Conservation (phyloP, 2,888 invertebrate genomes). For the Ptychoptera albimana region DNA sequence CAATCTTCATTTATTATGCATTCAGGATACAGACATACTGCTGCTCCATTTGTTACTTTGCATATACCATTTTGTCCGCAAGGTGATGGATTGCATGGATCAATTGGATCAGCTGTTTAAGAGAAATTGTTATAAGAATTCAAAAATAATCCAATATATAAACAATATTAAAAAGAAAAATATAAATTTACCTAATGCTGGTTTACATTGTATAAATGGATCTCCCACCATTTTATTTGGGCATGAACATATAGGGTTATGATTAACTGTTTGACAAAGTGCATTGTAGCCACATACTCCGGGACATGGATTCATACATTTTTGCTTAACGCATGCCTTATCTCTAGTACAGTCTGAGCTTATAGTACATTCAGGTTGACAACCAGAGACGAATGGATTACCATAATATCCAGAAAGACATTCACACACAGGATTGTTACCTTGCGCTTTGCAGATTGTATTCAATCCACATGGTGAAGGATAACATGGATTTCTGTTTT, state of each 20-base stretch:
- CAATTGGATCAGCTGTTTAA: constrained; percentile 29
- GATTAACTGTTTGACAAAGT: constrained; percentile 63
- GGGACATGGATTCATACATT: constrained; percentile 65
- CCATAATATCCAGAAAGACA: constrained; percentile 63
- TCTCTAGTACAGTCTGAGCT: constrained; percentile 64
- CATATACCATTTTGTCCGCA: constrained; percentile 74
- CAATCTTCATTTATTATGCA: constrained; percentile 83
- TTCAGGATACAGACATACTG: constrained; percentile 69
- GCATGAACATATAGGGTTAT: constrained; percentile 74
- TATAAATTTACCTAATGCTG: constrained; percentile 14
- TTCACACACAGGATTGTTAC: constrained; percentile 47
- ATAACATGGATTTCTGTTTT: constrained; percentile 37
- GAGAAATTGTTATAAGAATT: too few relatives aligned
- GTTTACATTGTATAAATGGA: constrained; percentile 56
- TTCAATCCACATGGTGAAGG: constrained; percentile 67
- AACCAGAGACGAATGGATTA: constrained; percentile 47
- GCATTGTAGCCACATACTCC: constrained; percentile 67
- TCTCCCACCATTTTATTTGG: constrained; percentile 56
- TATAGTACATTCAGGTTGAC: constrained; percentile 68
- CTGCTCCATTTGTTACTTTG: constrained; percentile 48
- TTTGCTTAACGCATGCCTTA: constrained; percentile 60
- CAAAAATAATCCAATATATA: too few relatives aligned
- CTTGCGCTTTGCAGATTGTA: constrained; percentile 45
- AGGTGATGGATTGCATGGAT: constrained; percentile 75
- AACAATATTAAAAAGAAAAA: too few relatives aligned